phyloP scores from a whole-genome alignment of 2,797 vertebrate genomes.

The Gymnoscopelus braueri region DNA sequence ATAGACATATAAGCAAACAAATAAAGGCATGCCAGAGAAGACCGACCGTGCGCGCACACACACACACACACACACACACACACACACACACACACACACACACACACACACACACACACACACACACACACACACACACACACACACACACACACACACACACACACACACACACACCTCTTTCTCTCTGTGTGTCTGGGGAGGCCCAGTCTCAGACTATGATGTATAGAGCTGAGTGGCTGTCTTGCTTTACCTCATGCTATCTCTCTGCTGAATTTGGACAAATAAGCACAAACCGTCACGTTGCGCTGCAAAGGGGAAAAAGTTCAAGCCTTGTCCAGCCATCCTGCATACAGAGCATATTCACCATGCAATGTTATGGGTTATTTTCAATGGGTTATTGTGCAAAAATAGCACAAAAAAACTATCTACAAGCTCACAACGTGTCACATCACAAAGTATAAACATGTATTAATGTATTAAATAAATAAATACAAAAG shows the following conservation, averaged over 20 bases:
- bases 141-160: conserved; percentile 7
- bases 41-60: too few relatives aligned
- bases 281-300: conserved; percentile 87
- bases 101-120: too few relatives aligned
- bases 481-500: too few relatives aligned
- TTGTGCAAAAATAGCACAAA: too few relatives aligned
- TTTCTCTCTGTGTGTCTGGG: conserved; percentile 65
- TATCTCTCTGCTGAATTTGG: conserved; percentile 78
- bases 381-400: background rate
- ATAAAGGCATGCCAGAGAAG: background rate
- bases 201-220: conserved; percentile 73
- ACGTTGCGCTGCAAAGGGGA: conserved; percentile 48
- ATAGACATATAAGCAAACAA: background rate
- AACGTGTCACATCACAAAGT: background rate
- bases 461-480: too few relatives aligned
- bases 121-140: conserved; percentile 1
- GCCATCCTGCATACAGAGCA: conserved; percentile 78
- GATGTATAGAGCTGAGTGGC: conserved; percentile 80
- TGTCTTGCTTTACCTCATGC: conserved; percentile 62
- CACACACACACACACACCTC: conserved; percentile 27
- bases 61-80: background rate
- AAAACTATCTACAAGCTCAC: background rate
- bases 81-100: too few relatives aligned
- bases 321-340: conserved; percentile 24
- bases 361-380: conserved; percentile 46